phyloP scores from a whole-genome alignment of 2,888 invertebrate species.

The Ptychoptera albimana region DNA sequence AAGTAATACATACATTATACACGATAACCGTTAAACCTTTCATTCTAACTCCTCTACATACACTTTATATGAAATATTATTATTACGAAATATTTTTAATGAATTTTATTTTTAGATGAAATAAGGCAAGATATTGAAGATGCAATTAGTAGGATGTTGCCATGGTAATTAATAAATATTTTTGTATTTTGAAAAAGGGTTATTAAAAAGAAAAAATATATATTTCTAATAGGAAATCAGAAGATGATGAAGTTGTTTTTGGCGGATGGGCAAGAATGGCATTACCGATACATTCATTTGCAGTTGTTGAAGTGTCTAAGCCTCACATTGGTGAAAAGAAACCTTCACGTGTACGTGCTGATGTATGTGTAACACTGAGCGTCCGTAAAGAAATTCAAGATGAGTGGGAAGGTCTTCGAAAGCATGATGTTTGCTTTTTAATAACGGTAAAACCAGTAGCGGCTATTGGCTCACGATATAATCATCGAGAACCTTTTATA shows the following conservation, averaged over 20 bases:
- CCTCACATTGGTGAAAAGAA: slow-evolving; percentile 87
- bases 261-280: slow-evolving; percentile 99
- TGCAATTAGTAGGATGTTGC: slow-evolving; percentile 84
- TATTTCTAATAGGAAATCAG: slow-evolving; percentile 54
- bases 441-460: slow-evolving; percentile 76
- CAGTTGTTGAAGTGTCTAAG: slow-evolving; percentile 87
- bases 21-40: slow-evolving; percentile 9
- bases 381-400: slow-evolving; percentile 80
- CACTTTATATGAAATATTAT: neutral
- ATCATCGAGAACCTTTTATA: slow-evolving; percentile 69
- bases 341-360: slow-evolving; percentile 89
- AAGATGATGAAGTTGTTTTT: slow-evolving; percentile 74
- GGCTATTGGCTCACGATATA: slow-evolving; percentile 70
- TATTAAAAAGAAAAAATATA: neutral
- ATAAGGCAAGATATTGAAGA: slow-evolving; percentile 98
- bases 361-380: slow-evolving; percentile 83
- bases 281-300: slow-evolving; percentile 80
- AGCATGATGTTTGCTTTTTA: slow-evolving; percentile 96
- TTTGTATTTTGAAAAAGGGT: neutral
- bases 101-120: slow-evolving; percentile 53
- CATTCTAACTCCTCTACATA: neutral
- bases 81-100: neutral
- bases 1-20: slow-evolving; percentile 28
- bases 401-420: slow-evolving; percentile 93
- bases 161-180: slow-evolving; percentile 49